Evolutionary conservation across 2,113 vertebrate genomes (phyloP).

Genomic region (Telmatochromis bifrenatus): DNA sequence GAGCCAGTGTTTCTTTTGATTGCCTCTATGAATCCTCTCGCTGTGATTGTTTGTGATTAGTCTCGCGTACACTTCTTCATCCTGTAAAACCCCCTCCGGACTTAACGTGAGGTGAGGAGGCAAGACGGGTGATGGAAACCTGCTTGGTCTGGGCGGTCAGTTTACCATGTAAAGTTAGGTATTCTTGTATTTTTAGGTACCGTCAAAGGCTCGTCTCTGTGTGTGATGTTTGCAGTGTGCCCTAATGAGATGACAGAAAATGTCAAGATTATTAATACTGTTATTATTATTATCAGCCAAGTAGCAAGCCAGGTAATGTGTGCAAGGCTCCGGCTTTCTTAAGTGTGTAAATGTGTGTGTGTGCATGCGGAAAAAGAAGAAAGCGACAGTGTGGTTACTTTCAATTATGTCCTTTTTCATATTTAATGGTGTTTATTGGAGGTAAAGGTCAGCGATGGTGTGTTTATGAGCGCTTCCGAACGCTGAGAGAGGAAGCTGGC

Average conservation of each 20-base stretch:
- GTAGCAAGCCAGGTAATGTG: conserved; percentile 3
- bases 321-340: conserved; percentile 9
- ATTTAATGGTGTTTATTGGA: conserved; percentile 78
- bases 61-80: background rate
- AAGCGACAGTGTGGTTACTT: conserved; percentile 66
- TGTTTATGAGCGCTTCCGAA: conserved; percentile 63
- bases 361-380: conserved; percentile 1
- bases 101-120: background rate
- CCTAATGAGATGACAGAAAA: conserved; percentile 38
- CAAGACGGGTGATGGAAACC: background rate
- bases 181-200: background rate
- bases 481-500: conserved; percentile 40
- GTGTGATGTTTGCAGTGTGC: conserved; percentile 1
- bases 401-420: conserved; percentile 78
- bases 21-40: background rate
- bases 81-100: background rate
- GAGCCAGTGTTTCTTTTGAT: background rate
- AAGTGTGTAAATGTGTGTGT: background rate
- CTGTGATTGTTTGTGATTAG: background rate
- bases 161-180: background rate
- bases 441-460: conserved; percentile 69
- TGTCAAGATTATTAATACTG: conserved; percentile 54
- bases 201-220: background rate
- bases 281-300: background rate
- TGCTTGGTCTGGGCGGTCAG: background rate